Evolutionary conservation across 2,797 vertebrate genomes (phyloP).

Genomic region (Macroramphosus scolopax): DNA sequence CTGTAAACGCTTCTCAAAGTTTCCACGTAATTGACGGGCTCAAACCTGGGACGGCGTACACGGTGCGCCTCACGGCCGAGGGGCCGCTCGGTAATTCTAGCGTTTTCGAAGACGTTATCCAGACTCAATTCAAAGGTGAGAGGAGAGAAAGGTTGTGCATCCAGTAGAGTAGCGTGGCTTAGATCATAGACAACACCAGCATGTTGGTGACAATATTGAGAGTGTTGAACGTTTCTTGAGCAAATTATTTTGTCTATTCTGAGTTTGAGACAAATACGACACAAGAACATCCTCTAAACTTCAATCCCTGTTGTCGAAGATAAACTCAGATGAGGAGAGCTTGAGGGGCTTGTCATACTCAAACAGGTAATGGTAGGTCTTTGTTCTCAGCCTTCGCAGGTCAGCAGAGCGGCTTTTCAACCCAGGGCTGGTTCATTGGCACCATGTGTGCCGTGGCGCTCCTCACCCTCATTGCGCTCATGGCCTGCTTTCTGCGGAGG

Average conservation of each 20-base stretch:
- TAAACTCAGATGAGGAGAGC: conserved; percentile 19
- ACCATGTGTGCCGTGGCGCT: conserved; percentile 87
- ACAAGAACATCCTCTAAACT: conserved; percentile 30
- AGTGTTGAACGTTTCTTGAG: too few species aligned
- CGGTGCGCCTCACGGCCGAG: conserved; percentile 89
- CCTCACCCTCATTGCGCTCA: conserved; percentile 84
- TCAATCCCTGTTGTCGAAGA: conserved; percentile 32
- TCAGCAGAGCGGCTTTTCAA: conserved; percentile 70
- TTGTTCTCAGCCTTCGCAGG: conserved; percentile 71
- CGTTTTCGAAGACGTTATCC: conserved; percentile 94
- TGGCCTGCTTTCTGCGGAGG: conserved; percentile 86
- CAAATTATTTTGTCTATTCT: too few species aligned
- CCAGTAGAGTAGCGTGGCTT: conserved; percentile 25
- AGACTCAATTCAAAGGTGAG: conserved; percentile 92
- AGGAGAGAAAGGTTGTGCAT: conserved; percentile 20
- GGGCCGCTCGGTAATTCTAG: conserved; percentile 88
- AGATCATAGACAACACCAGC: too few species aligned
- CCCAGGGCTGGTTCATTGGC: conserved; percentile 89
- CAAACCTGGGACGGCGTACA: conserved; percentile 85
- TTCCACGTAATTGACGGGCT: conserved; percentile 86
- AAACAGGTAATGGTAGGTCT: conserved; percentile 2
- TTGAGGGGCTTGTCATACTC: conserved; percentile 16
- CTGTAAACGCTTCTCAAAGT: conserved; percentile 85
- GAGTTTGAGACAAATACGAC: conserved; percentile 8
- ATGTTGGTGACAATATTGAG: too few species aligned